Evolutionary conservation across 2,113 vertebrate genomes (phyloP), one percentile per base, ranked within the genome.

Genomic region (Lipotes vexillifer): DNA sequence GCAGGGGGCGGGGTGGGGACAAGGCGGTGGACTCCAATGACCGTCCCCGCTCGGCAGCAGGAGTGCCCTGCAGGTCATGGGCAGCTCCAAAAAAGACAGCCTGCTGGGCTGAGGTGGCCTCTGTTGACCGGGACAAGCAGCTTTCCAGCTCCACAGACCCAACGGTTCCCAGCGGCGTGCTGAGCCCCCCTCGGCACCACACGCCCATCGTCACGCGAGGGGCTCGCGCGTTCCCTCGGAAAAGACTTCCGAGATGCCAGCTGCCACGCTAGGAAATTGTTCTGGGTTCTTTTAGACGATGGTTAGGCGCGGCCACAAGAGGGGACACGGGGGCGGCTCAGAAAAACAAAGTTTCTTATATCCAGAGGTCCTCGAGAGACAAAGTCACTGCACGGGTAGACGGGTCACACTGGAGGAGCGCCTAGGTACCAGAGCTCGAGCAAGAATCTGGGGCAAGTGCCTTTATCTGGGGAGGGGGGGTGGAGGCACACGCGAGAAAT

Each of bases 361-460:
- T 33, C 23, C 31, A 3, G 7, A 21, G 38, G 29, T 41, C n/a
- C 59, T 23, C 31, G 21, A 55, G 13, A 41, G 11, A 69, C 13
- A 23, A 61, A 72, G 46, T 36, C 55, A 57, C 33, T 57, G 13
- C 13, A 80, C 3, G 1, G 2, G 2, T 1, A 80, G 33, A 36
- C 7, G 4, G 0, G n/a, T 25, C 52, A 36, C n/a, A 5, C 14
- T 27, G 8, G 11, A 27, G 21, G n/a, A 80, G 7, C 4, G 4
- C 77, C 77, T 2, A 57, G 4, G 4, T 13, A 57, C 3, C 12
- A 15, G 1, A 36, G 33, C 2, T 11, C 20, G 6, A 59, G 3
- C 3, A 6, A 55, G 27, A 41, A 36, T 8, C 4, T 0, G 0
- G 10, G 17, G 55, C 9, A 0, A 12, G 36, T 1, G 15, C 29